These are phyloP conservation scores for Thecophora atra DNA, from an alignment of 2,888 invertebrate species.

Conservation along the genomic window DNA sequence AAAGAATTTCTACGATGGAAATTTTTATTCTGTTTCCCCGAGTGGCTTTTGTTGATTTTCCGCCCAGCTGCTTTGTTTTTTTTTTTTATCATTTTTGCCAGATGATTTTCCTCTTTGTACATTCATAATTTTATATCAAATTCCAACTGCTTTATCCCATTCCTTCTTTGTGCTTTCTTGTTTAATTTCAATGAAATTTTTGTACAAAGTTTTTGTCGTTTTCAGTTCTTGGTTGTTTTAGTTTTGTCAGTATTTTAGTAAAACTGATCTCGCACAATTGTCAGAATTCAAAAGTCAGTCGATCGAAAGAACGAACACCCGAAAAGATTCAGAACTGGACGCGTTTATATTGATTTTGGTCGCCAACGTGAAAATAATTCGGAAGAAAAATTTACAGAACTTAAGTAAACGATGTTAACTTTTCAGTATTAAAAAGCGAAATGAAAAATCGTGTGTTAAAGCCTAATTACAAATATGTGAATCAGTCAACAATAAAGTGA, in stretches of 20 bases:
- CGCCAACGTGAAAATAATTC: slow-evolving; percentile 33
- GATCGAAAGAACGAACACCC: slow-evolving; percentile 13
- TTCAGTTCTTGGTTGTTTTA: slow-evolving; percentile 39
- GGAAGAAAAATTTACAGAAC: slow-evolving; percentile 17
- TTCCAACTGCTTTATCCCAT: slow-evolving; percentile 5
- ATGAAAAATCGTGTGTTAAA: too few species aligned
- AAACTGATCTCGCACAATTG: slow-evolving; percentile 62
- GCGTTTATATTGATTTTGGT: slow-evolving; percentile 40
- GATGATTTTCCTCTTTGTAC: slow-evolving; percentile 12
- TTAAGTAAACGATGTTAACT: too few species aligned
- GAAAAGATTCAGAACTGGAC: slow-evolving; percentile 11
- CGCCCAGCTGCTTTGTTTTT: slow-evolving; percentile 18
- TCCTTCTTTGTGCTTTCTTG: background rate
- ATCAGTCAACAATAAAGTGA: too few species aligned
- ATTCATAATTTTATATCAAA: slow-evolving; percentile 33
- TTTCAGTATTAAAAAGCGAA: background rate
- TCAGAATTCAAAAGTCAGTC: slow-evolving; percentile 48
- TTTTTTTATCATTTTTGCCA: slow-evolving; percentile 7
- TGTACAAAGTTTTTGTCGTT: slow-evolving; percentile 3
- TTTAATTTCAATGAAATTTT: slow-evolving; percentile 12
- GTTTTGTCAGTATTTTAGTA: slow-evolving; percentile 52
- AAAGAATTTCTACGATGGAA: background rate
- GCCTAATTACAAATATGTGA: too few species aligned
- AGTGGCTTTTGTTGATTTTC: slow-evolving; percentile 37
- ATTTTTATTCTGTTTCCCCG: slow-evolving; percentile 22